phyloP scores from a whole-genome alignment of 2,888 invertebrate species.

The Lepidocyrtoides sp. region DNA sequence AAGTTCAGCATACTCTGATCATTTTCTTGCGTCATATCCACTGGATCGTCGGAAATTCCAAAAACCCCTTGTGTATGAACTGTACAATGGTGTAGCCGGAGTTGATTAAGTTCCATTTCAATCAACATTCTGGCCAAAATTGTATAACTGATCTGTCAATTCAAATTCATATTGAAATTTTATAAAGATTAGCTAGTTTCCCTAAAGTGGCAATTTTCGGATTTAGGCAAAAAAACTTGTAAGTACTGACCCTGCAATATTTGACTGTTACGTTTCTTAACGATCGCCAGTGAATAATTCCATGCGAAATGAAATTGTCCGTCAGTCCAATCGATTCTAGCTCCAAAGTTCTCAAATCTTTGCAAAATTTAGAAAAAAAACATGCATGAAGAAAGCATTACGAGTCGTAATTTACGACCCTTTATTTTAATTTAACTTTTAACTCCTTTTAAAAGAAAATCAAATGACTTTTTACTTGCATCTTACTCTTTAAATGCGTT shows the following conservation, averaged over 20 bases:
- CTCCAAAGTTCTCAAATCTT: slow-evolving; percentile 61
- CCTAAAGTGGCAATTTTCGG: too few relatives aligned
- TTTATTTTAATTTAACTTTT: too few relatives aligned
- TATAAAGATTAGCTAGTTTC: too few relatives aligned
- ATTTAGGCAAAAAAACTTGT: too few relatives aligned
- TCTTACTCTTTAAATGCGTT: slow-evolving; percentile 61
- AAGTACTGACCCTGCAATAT: slow-evolving; percentile 59
- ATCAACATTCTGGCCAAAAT: slow-evolving; percentile 26
- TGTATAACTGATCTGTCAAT: slow-evolving; percentile 53
- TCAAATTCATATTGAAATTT: slow-evolving; percentile 1
- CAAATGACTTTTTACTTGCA: too few relatives aligned
- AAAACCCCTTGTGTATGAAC: slow-evolving; percentile 26
- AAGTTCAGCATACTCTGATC: slow-evolving; percentile 18
- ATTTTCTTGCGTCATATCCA: slow-evolving; percentile 59
- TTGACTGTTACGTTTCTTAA: slow-evolving; percentile 38
- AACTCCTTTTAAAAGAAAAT: too few relatives aligned
- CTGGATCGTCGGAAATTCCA: slow-evolving; percentile 40
- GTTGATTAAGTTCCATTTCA: slow-evolving; percentile 60
- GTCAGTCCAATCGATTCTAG: slow-evolving; percentile 65
- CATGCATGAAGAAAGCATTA: too few relatives aligned
- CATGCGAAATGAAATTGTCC: slow-evolving; percentile 61
- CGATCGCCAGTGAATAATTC: slow-evolving; percentile 59
- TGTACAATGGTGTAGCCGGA: slow-evolving; percentile 45
- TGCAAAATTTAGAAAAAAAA: too few relatives aligned
- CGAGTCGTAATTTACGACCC: too few relatives aligned